These are phyloP conservation scores for Elysia crispata DNA, from an alignment of 2,888 invertebrate genomes.

Conservation along the genomic window DNA sequence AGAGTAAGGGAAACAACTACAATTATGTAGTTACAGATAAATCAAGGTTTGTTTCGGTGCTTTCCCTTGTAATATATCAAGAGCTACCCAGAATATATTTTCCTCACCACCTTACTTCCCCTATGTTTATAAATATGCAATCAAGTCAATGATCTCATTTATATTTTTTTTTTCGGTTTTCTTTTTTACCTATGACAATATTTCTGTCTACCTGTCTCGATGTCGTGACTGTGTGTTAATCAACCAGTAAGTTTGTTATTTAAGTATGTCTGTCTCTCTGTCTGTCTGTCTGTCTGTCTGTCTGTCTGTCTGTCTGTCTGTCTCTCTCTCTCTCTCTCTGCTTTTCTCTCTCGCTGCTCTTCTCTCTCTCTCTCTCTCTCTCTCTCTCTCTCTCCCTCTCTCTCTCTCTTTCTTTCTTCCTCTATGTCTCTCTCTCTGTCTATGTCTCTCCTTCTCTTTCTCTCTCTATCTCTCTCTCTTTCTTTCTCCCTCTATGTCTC, in stretches of 20 bases:
- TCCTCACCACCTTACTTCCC: too few species aligned
- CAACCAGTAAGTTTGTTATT: background rate
- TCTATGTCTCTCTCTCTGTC: conserved; percentile 38
- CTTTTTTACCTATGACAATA: background rate
- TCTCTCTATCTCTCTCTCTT: background rate
- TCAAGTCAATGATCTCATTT: too few species aligned
- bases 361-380: conserved; percentile 18
- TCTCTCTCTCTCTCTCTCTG: conserved; percentile 27
- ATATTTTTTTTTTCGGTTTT: background rate
- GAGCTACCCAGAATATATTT: too few species aligned
- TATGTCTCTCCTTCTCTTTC: conserved; percentile 2
- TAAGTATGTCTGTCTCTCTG: conserved; percentile 26
- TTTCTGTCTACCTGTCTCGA: background rate
- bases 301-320: conserved; percentile 27
- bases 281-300: conserved; percentile 46
- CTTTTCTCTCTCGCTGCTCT: background rate
- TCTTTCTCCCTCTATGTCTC: conserved; percentile 12
- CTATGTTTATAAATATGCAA: too few species aligned
- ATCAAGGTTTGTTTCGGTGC: too few species aligned
- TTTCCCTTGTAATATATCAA: too few species aligned
- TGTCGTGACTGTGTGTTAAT: background rate
- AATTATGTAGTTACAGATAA: too few species aligned
- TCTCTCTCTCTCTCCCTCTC: too few species aligned
- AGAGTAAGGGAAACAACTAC: too few species aligned
- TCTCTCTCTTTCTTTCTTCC: conserved; percentile 34